Percentiles rank a stretch among this genome's conserved stretches.
Evolutionary conservation across 2,888 invertebrate species (phyloP).

Genomic region (Tenthredo amoena): DNA sequence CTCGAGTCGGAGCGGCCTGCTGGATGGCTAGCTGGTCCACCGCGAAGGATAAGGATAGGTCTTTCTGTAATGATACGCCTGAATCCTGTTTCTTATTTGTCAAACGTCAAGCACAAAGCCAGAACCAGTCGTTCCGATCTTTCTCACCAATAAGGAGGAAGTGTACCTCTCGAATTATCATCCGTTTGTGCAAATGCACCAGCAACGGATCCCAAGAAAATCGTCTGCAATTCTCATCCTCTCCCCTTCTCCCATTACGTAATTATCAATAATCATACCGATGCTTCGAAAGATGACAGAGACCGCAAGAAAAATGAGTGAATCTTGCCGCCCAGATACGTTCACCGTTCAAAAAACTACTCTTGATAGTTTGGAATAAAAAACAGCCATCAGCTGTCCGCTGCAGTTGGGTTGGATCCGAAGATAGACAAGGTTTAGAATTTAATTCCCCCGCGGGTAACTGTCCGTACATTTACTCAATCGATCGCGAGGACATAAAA

Average conservation of each 20-base stretch:
- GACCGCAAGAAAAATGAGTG: constrained; percentile 13
- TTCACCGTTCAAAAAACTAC: not conserved
- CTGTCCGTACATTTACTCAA: not conserved
- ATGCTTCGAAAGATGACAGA: not conserved
- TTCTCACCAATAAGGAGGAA: not conserved
- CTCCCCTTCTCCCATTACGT: constrained; percentile 57
- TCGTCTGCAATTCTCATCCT: not conserved
- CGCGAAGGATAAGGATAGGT: constrained; percentile 71
- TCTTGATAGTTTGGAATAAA: not conserved
- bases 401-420: not conserved
- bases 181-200: constrained; percentile 43
- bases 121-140: constrained; percentile 68
- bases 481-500: constrained; percentile 30
- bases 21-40: constrained; percentile 65
- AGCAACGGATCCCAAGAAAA: constrained; percentile 40
- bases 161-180: constrained; percentile 34
- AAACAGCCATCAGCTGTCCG: not conserved
- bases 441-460: not conserved
- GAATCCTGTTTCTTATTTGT: constrained; percentile 78
- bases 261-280: constrained; percentile 65
- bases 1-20: constrained; percentile 61
- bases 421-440: not conserved
- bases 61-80: constrained; percentile 75
- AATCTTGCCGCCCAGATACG: not conserved
- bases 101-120: constrained; percentile 76